Evolutionary conservation across 2,113 vertebrate species (phyloP).

Genomic region (Enhydra lutris): DNA sequence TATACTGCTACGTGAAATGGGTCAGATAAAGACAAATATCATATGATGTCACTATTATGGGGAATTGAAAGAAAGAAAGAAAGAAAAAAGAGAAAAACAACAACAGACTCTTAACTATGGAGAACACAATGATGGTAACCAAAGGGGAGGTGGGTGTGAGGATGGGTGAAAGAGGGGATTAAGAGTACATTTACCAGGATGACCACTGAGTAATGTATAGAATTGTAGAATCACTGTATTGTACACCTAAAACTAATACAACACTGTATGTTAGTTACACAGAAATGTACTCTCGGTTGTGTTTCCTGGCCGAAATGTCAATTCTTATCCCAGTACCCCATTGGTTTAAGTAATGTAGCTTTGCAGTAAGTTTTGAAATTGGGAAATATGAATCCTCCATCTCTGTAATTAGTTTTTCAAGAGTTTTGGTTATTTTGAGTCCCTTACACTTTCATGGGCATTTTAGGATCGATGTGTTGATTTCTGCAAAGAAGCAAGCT

Average conservation of each 20-base stretch:
- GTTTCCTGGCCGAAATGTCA: not conserved
- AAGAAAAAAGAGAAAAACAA: not conserved
- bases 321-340: not conserved
- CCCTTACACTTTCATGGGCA: not conserved
- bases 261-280: not conserved
- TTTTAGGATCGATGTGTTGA: not conserved
- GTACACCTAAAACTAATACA: not conserved
- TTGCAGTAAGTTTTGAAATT: not conserved
- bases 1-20: not conserved
- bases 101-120: not conserved
- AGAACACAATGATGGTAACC: not conserved
- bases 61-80: not conserved
- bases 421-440: not conserved
- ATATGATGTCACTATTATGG: not conserved
- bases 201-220: not conserved
- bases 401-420: not conserved
- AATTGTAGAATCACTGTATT: not conserved
- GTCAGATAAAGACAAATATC: not conserved
- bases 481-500: not conserved
- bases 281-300: not conserved
- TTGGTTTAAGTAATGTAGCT: not conserved
- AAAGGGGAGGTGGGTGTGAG: not conserved
- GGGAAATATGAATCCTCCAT: not conserved
- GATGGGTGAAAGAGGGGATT: not conserved
- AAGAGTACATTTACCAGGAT: not conserved